Conservation (phyloP, 2,888 invertebrate species). For the Capitulum mitella region DNA sequence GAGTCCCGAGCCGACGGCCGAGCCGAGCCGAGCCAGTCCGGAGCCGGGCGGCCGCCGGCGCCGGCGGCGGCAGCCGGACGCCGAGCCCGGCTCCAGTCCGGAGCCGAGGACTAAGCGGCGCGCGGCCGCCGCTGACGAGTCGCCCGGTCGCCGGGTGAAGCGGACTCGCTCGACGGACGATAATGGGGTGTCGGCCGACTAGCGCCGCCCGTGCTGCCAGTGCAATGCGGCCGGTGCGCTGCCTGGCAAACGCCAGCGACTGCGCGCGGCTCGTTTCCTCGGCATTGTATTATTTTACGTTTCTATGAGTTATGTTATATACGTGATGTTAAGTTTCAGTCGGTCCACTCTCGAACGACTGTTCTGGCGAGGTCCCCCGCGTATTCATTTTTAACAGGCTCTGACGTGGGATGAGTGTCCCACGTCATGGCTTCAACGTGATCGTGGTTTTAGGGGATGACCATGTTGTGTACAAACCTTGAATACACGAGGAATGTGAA, state of each 20-base stretch:
- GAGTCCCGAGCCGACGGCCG: neutral
- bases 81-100: neutral
- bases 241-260: neutral
- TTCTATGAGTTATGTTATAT: slow-evolving; percentile 12
- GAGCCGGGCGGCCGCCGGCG: neutral
- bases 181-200: neutral
- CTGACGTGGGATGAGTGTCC: neutral
- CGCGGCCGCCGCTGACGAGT: neutral
- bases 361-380: neutral
- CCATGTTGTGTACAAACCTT: slow-evolving; percentile 12
- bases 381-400: neutral
- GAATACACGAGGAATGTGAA: neutral
- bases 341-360: neutral
- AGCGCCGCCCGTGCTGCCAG: neutral
- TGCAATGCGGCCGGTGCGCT: neutral
- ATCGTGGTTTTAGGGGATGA: slow-evolving; percentile 7
- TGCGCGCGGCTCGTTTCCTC: neutral
- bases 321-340: slow-evolving; percentile 8
- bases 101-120: slow-evolving; percentile 5
- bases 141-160: neutral
- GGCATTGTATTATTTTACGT: neutral
- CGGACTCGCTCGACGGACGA: slow-evolving; percentile 12
- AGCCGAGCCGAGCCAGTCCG: neutral
- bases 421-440: neutral
- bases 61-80: neutral